phyloP scores from a whole-genome alignment of 2,113 vertebrate genomes.

The Nerophis lumbriciformis region DNA sequence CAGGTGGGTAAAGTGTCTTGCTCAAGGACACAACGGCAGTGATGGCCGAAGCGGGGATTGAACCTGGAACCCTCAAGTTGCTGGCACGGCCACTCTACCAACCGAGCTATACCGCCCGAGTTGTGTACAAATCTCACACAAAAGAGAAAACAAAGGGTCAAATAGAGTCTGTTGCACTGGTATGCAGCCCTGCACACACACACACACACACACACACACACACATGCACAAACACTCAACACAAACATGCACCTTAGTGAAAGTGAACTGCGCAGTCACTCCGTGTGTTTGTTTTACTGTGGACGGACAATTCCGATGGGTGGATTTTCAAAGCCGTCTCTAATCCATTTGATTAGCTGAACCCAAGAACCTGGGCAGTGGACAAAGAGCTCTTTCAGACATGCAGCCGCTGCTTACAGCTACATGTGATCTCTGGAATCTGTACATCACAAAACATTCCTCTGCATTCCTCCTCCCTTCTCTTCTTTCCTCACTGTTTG shows the following conservation, averaged over 20 bases:
- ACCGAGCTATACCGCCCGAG: too few relatives aligned
- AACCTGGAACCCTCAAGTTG: too few relatives aligned
- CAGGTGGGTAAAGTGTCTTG: too few relatives aligned
- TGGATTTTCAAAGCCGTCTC: slow-evolving; percentile 63
- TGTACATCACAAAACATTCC: slow-evolving; percentile 59
- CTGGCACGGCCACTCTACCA: too few relatives aligned
- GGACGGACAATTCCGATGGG: slow-evolving; percentile 53
- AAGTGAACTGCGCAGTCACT: slow-evolving; percentile 42
- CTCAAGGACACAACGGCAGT: too few relatives aligned
- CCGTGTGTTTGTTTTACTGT: slow-evolving; percentile 62
- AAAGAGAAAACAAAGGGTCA: slow-evolving; percentile 23
- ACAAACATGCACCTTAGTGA: slow-evolving; percentile 40
- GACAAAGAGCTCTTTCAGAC: slow-evolving; percentile 75
- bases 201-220: slow-evolving; percentile 20
- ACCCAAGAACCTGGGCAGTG: slow-evolving; percentile 55
- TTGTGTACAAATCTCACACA: slow-evolving; percentile 24
- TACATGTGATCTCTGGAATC: slow-evolving; percentile 68
- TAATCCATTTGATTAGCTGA: slow-evolving; percentile 76
- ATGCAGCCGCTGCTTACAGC: slow-evolving; percentile 56
- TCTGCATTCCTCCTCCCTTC: slow-evolving; percentile 38
- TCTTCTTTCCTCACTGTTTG: slow-evolving; percentile 23
- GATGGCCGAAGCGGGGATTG: too few relatives aligned
- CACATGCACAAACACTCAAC: slow-evolving; percentile 26
- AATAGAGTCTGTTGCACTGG: slow-evolving; percentile 37
- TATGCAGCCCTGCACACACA: slow-evolving; percentile 36